phyloP scores from a whole-genome alignment of 2,888 invertebrate genomes.

The Myopa testacea region DNA sequence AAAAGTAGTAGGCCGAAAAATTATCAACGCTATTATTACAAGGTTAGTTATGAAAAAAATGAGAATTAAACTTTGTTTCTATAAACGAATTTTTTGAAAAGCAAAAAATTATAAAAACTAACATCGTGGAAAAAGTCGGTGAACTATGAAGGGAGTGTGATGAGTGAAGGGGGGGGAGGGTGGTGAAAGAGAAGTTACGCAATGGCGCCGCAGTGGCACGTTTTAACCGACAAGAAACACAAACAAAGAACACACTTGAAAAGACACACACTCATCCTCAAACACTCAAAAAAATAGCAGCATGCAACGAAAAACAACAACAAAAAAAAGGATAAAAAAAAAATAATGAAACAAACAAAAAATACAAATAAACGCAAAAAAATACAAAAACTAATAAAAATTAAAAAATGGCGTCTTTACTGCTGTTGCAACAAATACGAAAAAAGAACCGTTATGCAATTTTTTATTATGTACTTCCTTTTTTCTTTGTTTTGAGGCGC shows the following conservation, averaged over 20 bases:
- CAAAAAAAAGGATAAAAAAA: neutral
- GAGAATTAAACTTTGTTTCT: no score
- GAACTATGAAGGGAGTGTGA: neutral
- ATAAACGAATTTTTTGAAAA: neutral
- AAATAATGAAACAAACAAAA: neutral
- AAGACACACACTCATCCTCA: conserved; percentile 3
- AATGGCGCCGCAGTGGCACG: neutral
- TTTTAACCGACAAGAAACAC: neutral
- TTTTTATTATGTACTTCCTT: conserved; percentile 22
- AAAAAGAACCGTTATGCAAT: conserved; percentile 29
- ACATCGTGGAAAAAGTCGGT: neutral
- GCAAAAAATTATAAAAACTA: neutral
- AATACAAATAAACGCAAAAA: neutral
- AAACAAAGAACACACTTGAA: neutral
- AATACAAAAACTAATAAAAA: conserved; percentile 40
- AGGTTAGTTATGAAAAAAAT: no score
- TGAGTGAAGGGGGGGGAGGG: neutral
- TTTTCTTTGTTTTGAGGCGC: conserved; percentile 24
- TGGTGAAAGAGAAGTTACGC: neutral
- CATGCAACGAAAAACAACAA: neutral
- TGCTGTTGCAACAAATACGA: conserved; percentile 17
- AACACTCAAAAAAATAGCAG: neutral
- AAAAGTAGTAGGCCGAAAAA: no score
- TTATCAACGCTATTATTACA: no score
- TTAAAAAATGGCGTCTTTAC: conserved; percentile 44